These are phyloP conservation scores for Scaptomyza parva DNA, from an alignment of 2,888 invertebrate species.

Conservation along the genomic window DNA sequence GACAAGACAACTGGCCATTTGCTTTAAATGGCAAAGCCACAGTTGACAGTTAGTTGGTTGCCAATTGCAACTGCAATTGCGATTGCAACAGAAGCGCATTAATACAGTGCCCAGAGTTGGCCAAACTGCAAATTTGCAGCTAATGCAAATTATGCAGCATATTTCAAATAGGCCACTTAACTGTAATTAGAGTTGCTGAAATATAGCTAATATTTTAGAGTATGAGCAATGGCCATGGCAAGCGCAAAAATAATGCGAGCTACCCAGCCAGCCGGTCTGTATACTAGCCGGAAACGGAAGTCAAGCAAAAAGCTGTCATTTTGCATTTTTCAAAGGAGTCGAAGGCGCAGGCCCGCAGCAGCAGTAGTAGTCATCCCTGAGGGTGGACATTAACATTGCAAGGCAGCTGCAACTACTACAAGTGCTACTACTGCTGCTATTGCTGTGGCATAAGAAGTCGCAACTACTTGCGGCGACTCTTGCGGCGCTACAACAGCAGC, in stretches of 20 bases:
- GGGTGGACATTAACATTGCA: constrained; percentile 69
- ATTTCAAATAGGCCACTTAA: constrained; percentile 55
- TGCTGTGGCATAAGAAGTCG: constrained; percentile 38
- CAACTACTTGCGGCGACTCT: constrained; percentile 55
- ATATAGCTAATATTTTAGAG: constrained; percentile 59
- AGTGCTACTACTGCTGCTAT: constrained; percentile 2
- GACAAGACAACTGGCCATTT: not conserved
- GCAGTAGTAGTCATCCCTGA: constrained; percentile 10
- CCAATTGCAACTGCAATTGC: constrained; percentile 2
- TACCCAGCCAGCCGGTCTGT: constrained; percentile 8
- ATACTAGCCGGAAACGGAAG: constrained; percentile 72
- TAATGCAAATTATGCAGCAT: constrained; percentile 62
- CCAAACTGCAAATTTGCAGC: constrained; percentile 46
- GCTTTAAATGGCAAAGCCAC: constrained; percentile 2
- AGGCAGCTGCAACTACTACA: constrained; percentile 26
- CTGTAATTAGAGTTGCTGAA: constrained; percentile 65
- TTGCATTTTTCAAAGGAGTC: constrained; percentile 58
- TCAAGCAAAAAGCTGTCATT: constrained; percentile 73
- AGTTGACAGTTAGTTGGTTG: constrained; percentile 2
- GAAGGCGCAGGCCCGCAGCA: constrained; percentile 5
- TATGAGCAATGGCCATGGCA: constrained; percentile 24
- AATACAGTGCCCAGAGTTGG: constrained; percentile 21
- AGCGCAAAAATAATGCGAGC: constrained; percentile 47
- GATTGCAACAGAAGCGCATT: constrained; percentile 12
- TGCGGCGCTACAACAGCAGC: constrained; percentile 33